Base-by-base conservation (phyloP, 1,140 invertebrate species). In the Scaptomyza graminum region DNA sequence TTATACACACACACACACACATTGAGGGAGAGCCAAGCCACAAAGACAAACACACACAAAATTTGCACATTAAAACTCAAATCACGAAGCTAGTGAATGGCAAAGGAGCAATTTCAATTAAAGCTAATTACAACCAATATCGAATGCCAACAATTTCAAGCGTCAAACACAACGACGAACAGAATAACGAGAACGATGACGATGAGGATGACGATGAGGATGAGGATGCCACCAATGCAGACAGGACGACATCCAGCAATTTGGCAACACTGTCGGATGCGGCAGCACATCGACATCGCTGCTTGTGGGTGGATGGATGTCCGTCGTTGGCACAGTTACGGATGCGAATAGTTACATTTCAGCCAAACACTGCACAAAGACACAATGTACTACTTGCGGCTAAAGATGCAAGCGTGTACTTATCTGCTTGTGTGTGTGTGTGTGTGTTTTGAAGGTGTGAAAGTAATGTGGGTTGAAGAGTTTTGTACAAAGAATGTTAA, bases 111-210 rank as follows among this genome's bases (percentile, higher is more conserved):
- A 88, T 88, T 88, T 88, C 83, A 88, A 88, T 88, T 88, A 88
- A 88, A 88, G 79, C 83, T 88, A 88, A 88, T 88, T 88, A 88
- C 83, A 89, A 79, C 83, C 83, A 83, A 88, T 88, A 88, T 88
- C 84, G 83, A 88, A 85, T 89, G 83, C 84, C 83, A 88, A 88
- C 83, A 89, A 88, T 83, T 69, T 77, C 79, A 89, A 79, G 71
- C 75, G 70, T 79, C 83, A 88, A 87, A 78, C 57, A 65, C 76
- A 59, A 65, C 62, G 63, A 68, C 46, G 72, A 50, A 54, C 5
- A 67, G 44, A 61, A 62, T 57, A 65, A 39, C 39, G 18, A 51
- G 3, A 1, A 18, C 12, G 39, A 46, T 22, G 18, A 49, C 22
- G 39, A 44, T n/a, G n/a, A 67, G 44, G 56, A 62, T 57, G 65